Percentiles rank a stretch among this genome's conserved stretches.
These are phyloP conservation scores for Ridgeia piscesae DNA, from an alignment of 1,140 invertebrate genomes.

Conservation along the genomic window DNA sequence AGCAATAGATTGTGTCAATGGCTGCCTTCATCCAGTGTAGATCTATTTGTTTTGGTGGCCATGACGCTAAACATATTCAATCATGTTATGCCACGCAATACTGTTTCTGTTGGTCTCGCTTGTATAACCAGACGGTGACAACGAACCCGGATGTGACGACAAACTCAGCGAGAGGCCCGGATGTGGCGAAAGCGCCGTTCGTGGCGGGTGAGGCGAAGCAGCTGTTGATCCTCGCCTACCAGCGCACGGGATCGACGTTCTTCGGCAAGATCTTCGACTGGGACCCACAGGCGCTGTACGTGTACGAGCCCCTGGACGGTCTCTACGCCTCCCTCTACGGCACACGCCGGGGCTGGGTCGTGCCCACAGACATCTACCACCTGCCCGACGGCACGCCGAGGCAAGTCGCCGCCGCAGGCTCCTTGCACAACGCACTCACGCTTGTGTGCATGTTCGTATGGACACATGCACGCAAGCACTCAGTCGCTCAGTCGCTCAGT, in stretches of 20 bases:
- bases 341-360: no score
- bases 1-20: no score
- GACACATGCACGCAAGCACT: no score
- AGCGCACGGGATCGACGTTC: constrained; percentile 12
- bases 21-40: no score
- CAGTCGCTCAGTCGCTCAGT: background rate
- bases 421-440: background rate
- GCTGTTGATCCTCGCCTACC: constrained; percentile 16
- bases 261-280: constrained; percentile 17
- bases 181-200: background rate
- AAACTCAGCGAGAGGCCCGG: background rate
- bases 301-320: constrained; percentile 10
- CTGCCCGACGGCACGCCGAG: no score
- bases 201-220: background rate
- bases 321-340: constrained; percentile 12
- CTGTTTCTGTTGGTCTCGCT: background rate
- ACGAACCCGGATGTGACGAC: background rate
- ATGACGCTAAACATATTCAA: no score
- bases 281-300: background rate
- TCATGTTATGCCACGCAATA: background rate
- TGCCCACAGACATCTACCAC: no score
- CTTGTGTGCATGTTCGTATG: no score
- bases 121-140: background rate
- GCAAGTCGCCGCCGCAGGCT: background rate
- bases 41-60: no score